Conservation (phyloP, 2,797 vertebrate genomes). For the Hapalemur alaotrensis region DNA sequence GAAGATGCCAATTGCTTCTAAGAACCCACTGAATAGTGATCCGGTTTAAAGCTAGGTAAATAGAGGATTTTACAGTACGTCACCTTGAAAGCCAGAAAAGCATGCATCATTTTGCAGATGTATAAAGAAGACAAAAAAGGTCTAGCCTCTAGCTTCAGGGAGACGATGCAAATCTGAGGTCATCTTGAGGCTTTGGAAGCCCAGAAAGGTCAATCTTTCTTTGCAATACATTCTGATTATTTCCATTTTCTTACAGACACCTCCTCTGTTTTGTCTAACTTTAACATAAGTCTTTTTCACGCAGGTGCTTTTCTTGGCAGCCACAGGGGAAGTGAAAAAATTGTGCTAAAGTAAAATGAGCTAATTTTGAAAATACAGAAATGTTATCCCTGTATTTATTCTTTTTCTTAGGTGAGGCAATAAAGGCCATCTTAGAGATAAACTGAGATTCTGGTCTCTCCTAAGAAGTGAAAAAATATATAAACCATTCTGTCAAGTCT, state of each 20-base stretch:
- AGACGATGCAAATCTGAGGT: neutral
- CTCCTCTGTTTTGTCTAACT: neutral
- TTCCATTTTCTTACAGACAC: neutral
- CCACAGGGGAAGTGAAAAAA: neutral
- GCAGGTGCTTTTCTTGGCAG: neutral
- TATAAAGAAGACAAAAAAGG: neutral
- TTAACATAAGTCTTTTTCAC: neutral
- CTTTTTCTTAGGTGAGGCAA: neutral
- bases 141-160: neutral
- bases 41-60: neutral
- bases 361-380: neutral
- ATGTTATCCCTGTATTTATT: neutral
- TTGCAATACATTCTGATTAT: neutral
- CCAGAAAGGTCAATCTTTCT: neutral
- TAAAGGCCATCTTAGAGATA: neutral
- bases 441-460: neutral
- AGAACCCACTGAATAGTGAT: neutral
- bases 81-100: neutral
- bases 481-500: neutral
- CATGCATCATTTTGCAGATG: neutral
- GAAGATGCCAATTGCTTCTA: neutral
- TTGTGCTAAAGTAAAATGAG: slow-evolving; percentile 29
- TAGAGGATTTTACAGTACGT: neutral
- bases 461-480: neutral
- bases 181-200: neutral